Percentiles rank a stretch among this genome's conserved stretches.
phyloP scores from a whole-genome alignment of 1,140 invertebrate species.

The Tetragonula clypearis region DNA sequence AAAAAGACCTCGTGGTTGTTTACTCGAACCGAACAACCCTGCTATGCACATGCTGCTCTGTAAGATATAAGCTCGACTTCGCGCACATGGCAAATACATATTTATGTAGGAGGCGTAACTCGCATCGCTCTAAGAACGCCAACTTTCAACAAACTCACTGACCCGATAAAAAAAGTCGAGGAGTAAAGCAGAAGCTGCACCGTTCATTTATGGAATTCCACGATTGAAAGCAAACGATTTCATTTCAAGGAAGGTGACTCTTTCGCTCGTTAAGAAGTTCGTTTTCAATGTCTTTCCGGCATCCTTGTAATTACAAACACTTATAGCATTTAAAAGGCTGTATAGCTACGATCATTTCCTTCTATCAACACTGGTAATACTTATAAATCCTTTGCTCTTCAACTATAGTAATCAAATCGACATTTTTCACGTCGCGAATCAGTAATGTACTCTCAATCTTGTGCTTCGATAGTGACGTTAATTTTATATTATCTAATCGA shows the following conservation, averaged over 20 bases:
- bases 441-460: too few relatives aligned
- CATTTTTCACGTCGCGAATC: too few relatives aligned
- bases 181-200: neutral
- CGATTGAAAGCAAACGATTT: neutral
- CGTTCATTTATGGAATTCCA: neutral
- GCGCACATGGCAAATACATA: constrained; percentile 14
- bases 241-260: neutral
- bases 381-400: too few relatives aligned
- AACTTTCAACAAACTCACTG: neutral
- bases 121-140: constrained; percentile 1
- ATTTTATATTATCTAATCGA: too few relatives aligned
- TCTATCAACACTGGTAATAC: too few relatives aligned
- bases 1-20: neutral
- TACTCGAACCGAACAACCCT: neutral
- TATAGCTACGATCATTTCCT: neutral
- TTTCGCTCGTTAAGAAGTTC: too few relatives aligned
- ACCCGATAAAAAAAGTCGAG: constrained; percentile 25
- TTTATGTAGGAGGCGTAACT: constrained; percentile 35
- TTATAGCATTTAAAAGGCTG: neutral
- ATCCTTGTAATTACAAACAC: neutral
- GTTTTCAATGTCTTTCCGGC: neutral
- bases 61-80: neutral
- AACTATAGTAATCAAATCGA: too few relatives aligned
- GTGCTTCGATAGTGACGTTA: too few relatives aligned
- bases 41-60: neutral